These are phyloP conservation scores for Bellardia bayeri DNA, from an alignment of 2,888 invertebrate genomes.

Conservation along the genomic window DNA sequence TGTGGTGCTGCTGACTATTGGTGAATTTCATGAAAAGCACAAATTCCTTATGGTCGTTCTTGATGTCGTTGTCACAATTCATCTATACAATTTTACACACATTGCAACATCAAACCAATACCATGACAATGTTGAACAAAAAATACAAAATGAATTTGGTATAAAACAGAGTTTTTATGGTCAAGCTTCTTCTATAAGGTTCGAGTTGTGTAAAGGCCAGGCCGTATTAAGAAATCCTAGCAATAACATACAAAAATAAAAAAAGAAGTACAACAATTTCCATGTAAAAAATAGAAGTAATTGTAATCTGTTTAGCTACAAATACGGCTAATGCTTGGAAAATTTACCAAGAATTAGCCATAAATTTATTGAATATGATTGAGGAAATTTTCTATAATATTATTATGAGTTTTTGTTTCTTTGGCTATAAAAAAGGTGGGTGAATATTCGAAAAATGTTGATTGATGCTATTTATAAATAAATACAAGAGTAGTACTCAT, in stretches of 20 bases:
- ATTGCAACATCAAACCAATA: constrained; percentile 36
- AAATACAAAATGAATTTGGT: not conserved
- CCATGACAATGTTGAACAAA: constrained; percentile 38
- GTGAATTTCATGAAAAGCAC: constrained; percentile 55
- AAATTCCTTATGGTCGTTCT: constrained; percentile 60
- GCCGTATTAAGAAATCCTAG: constrained; percentile 50
- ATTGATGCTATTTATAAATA: no score
- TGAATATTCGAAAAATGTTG: no score
- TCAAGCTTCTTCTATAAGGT: constrained; percentile 54
- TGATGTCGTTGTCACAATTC: constrained; percentile 59
- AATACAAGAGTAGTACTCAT: no score
- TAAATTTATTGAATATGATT: constrained; percentile 33
- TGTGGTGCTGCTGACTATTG: constrained; percentile 32
- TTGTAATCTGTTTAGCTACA: constrained; percentile 52
- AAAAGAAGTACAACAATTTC: not conserved
- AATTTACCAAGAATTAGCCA: constrained; percentile 41
- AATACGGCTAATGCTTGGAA: constrained; percentile 59
- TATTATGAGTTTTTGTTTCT: not conserved
- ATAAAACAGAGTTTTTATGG: constrained; percentile 62
- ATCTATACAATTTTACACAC: constrained; percentile 27
- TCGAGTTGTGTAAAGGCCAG: constrained; percentile 24
- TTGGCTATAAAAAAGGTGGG: no score
- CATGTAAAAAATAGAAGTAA: constrained; percentile 25
- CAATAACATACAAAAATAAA: not conserved
- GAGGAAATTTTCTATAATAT: constrained; percentile 11